Conservation (phyloP, 2,797 vertebrate genomes). For the Parauchenoglanis ngamensis region DNA sequence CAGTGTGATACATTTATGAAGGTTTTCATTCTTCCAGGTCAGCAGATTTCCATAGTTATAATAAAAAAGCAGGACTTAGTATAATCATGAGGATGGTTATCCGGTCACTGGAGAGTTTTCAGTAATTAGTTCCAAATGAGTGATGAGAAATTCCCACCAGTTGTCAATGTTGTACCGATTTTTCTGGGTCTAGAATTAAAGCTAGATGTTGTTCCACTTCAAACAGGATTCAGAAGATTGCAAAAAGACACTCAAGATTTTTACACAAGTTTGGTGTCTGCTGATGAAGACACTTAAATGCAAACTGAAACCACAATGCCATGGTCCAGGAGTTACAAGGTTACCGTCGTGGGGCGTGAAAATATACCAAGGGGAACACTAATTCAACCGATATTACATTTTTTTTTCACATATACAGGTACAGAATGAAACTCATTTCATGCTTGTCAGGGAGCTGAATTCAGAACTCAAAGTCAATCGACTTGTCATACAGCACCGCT, state of each 20-base stretch:
- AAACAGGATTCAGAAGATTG: background rate
- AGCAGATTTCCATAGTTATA: background rate
- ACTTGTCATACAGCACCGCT: background rate
- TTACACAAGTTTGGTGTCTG: background rate
- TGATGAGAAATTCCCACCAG: background rate
- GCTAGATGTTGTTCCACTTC: background rate
- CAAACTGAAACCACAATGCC: background rate
- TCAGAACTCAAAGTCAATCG: background rate
- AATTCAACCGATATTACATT: background rate
- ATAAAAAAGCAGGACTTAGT: background rate
- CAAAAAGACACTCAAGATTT: background rate
- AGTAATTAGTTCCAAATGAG: background rate
- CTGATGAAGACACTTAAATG: background rate
- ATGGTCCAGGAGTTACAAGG: background rate
- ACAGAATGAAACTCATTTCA: background rate
- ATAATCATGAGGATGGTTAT: background rate
- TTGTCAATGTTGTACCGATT: background rate
- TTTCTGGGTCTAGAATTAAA: conserved; percentile 1
- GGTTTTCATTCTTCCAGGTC: conserved; percentile 10
- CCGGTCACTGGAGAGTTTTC: background rate
- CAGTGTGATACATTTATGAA: conserved; percentile 5
- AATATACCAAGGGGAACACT: background rate
- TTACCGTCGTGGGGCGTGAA: background rate
- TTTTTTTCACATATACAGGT: background rate
- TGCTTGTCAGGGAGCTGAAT: background rate